Conservation (phyloP, 2,797 vertebrate genomes). For the Lepilemur septentrionalis region DNA sequence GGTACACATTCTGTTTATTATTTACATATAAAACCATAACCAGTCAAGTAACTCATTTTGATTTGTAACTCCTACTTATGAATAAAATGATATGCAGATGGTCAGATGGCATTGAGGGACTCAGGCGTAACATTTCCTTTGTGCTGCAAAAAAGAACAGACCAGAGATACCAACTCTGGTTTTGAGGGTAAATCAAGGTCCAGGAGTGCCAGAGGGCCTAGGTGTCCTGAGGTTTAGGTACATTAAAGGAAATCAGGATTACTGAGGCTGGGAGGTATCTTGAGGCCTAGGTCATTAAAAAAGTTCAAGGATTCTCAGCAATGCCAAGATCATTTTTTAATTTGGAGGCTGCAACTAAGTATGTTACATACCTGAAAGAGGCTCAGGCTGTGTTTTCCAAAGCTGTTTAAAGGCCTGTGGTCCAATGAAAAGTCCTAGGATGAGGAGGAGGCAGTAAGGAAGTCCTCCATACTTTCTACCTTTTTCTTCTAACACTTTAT, state of each 20-base stretch:
- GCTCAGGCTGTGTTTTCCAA: not conserved
- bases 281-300: not conserved
- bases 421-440: not conserved
- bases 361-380: not conserved
- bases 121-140: not conserved
- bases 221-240: not conserved
- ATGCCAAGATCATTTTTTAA: conserved; percentile 1
- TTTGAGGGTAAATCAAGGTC: not conserved
- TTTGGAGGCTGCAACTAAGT: not conserved
- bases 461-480: not conserved
- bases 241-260: not conserved
- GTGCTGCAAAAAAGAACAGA: not conserved
- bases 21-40: not conserved
- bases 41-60: not conserved
- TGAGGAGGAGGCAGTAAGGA: not conserved
- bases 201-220: not conserved
- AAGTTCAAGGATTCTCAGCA: not conserved
- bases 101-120: not conserved
- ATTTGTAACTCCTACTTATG: not conserved
- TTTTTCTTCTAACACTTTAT: not conserved
- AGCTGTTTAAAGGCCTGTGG: not conserved
- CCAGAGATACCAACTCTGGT: not conserved
- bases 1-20: not conserved
- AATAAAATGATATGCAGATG: not conserved
- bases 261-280: not conserved